phyloP scores from a whole-genome alignment of 92 coral and sea anemone species.

The Palythoa heliodiscus region DNA sequence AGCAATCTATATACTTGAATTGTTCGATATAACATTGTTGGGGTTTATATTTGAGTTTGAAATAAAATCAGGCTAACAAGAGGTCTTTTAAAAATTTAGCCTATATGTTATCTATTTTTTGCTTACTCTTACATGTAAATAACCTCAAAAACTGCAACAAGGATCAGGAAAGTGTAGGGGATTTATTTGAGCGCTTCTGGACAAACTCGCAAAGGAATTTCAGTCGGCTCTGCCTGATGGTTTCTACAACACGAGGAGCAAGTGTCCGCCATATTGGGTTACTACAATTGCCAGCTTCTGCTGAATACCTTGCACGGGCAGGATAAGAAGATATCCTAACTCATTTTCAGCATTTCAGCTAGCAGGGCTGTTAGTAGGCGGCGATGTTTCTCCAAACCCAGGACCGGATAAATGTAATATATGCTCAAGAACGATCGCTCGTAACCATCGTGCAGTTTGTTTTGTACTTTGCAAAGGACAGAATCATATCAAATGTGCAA shows the following conservation, averaged over 20 bases:
- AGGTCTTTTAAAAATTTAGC: no score
- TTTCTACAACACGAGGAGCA: no score
- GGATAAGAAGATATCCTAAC: no score
- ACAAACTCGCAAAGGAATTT: neutral
- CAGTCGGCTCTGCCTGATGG: no score
- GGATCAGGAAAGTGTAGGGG: neutral
- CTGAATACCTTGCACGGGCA: no score
- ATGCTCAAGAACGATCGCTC: constrained; percentile 42
- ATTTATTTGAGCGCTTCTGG: neutral
- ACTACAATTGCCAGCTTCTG: no score
- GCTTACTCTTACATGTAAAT: neutral
- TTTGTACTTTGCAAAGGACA: constrained; percentile 26
- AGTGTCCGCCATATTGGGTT: no score
- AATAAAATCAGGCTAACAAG: no score
- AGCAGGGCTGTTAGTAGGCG: neutral
- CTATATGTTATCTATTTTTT: neutral
- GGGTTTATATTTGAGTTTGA: no score
- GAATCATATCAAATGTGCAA: constrained; percentile 45
- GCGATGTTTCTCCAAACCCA: neutral
- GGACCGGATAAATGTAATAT: constrained; percentile 16
- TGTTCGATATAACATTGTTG: no score
- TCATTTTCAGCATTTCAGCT: neutral
- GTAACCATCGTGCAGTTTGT: constrained; percentile 22
- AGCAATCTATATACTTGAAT: no score
- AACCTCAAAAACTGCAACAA: neutral